A percentile compares a stretch with the other conserved stretches of the same genome.
These are phyloP conservation scores for Microcebus jonahi DNA, from an alignment of 2,113 vertebrate species.

Conservation along the genomic window DNA sequence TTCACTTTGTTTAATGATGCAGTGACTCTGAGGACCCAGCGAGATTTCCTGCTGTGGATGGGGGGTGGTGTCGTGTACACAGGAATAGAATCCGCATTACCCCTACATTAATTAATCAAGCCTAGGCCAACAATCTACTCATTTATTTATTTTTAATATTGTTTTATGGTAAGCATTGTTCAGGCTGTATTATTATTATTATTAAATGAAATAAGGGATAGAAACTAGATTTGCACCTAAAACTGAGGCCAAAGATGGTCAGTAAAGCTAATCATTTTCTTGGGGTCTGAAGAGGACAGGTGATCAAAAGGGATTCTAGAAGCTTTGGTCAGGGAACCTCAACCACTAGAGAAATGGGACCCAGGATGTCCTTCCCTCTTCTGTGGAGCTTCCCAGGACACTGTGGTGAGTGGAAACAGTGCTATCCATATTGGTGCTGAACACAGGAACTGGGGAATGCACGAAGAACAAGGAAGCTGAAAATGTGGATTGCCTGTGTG, in stretches of 20 bases:
- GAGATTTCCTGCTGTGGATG: not conserved
- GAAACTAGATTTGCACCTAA: slow-evolving; percentile 8
- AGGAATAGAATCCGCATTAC: not conserved
- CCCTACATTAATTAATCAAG: not conserved
- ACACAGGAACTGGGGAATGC: not conserved
- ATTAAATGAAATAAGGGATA: slow-evolving; percentile 14
- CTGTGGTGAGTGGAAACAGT: not conserved
- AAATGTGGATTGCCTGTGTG: not conserved
- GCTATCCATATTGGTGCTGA: not conserved
- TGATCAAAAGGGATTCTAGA: not conserved
- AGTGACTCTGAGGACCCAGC: not conserved
- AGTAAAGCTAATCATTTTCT: not conserved
- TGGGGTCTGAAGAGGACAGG: not conserved
- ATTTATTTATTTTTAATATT: not conserved
- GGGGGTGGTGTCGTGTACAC: not conserved
- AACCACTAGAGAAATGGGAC: not conserved
- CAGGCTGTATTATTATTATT: not conserved
- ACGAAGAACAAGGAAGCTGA: not conserved
- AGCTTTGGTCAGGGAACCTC: not conserved
- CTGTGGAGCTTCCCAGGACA: not conserved
- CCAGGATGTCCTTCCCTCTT: not conserved
- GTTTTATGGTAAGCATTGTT: not conserved
- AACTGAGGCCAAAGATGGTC: not conserved
- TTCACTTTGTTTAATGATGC: not conserved
- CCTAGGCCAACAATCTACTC: not conserved